Conservation (phyloP, 2,888 invertebrate species). For the Athetis lepigone region DNA sequence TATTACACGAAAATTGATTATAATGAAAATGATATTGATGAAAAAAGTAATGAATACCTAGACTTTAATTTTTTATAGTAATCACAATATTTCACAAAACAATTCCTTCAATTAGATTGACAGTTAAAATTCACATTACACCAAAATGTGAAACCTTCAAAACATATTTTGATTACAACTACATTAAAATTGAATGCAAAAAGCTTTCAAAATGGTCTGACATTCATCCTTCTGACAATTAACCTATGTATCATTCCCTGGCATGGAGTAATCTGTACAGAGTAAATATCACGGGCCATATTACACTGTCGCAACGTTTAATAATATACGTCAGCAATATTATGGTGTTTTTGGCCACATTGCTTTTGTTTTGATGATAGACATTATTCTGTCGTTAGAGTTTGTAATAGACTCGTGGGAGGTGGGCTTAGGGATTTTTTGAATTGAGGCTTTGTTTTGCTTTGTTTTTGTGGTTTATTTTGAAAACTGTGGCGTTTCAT, state of each 20-base stretch:
- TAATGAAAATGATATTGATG: too few species aligned
- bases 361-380: slow-evolving; percentile 7
- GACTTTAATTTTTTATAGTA: too few species aligned
- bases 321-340: slow-evolving; percentile 37
- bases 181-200: slow-evolving; percentile 5
- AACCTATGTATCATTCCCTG: slow-evolving; percentile 20
- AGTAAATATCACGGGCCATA: slow-evolving; percentile 30
- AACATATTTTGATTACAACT: neutral
- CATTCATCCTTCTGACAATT: slow-evolving; percentile 39
- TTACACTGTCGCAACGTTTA: slow-evolving; percentile 43
- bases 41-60: too few species aligned
- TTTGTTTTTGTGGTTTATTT: neutral
- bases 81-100: neutral
- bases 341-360: slow-evolving; percentile 43
- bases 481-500: neutral
- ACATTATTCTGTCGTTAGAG: slow-evolving; percentile 49
- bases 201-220: slow-evolving; percentile 17
- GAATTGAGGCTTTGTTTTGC: neutral
- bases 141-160: neutral
- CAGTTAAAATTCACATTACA: neutral
- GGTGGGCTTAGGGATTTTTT: slow-evolving; percentile 7
- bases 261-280: slow-evolving; percentile 26
- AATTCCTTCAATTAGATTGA: neutral
- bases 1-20: too few species aligned
- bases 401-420: slow-evolving; percentile 35